Evolutionary conservation across 2,888 invertebrate species (phyloP), one percentile per base, ranked within the genome.

Genomic region (Biston stratarius): DNA sequence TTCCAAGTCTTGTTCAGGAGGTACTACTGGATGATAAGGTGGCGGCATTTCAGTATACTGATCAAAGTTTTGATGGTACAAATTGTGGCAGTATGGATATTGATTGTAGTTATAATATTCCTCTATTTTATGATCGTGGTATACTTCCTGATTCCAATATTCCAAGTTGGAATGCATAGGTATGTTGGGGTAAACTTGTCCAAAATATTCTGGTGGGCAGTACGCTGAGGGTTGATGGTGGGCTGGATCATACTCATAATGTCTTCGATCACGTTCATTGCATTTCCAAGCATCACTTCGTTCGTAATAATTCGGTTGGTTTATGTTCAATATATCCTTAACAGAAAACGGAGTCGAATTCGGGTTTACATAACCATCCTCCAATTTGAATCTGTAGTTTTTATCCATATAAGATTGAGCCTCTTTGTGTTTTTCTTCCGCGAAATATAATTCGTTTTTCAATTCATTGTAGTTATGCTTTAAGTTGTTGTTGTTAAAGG

Each of bases 261-360:
- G 69, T 57, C 86, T 78, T 69, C 86, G 75, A 0, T 87, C 87
- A 63, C 87, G 81, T 0, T 90, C 90, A 61, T 76, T 83, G 36
- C 81, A 75, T 70, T 88, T 92, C 91, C 92, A 92, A 8, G 77
- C 40, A 14, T 92, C 91, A 58, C 75, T 86, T 69, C 89, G 79
- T 63, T 92, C 92, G 74, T 87, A 92, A 64, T 83, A 84, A 51
- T 84, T 82, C 5, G 86, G 76, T 67, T 90, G 91, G 68, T 87
- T 88, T 56, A 87, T 88, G 62, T 87, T 93, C 11, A 94, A 71
- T 14, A 94, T 94, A 64, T 94, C 92, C 72, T 92, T 94, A 0
- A 94, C 93, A 0, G 83, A 88, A 71, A 94, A 94, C n/a, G 93
- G 92, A 6, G 93, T 93, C 33, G 76, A 74, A 55, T 55, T 67